Conservation (phyloP, 1,140 invertebrate genomes). For the Achroia grisella region DNA sequence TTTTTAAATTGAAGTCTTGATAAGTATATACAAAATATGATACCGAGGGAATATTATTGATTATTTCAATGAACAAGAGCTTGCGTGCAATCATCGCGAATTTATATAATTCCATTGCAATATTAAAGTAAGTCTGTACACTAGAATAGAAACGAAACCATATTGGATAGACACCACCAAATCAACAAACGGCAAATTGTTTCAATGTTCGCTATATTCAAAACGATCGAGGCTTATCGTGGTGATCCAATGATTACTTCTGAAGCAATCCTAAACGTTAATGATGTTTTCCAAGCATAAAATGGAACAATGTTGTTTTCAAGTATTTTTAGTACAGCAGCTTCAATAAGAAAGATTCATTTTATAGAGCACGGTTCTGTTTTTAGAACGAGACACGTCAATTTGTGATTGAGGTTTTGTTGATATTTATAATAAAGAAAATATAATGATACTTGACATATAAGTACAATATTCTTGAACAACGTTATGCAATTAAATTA, state of each 20-base stretch:
- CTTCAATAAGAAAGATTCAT: background rate
- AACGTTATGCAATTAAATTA: too few relatives aligned
- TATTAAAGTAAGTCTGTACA: too few relatives aligned
- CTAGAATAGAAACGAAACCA: conserved; percentile 4
- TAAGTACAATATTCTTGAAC: too few relatives aligned
- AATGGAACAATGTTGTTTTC: conserved; percentile 6
- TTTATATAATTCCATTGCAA: conserved; percentile 21
- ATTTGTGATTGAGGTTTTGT: too few relatives aligned
- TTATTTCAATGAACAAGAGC: background rate
- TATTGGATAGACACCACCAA: conserved; percentile 2
- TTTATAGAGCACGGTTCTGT: background rate
- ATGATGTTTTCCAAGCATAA: conserved; percentile 4
- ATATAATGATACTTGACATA: too few relatives aligned
- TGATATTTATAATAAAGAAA: too few relatives aligned
- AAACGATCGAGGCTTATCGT: conserved; percentile 15
- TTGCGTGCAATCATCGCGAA: conserved; percentile 21
- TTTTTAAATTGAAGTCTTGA: too few relatives aligned
- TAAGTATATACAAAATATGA: too few relatives aligned
- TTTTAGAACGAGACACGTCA: too few relatives aligned
- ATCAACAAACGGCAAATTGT: conserved; percentile 13
- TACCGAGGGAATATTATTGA: background rate
- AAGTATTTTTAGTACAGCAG: conserved; percentile 10
- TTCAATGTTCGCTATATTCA: conserved; percentile 11
- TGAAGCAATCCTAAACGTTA: conserved; percentile 6
- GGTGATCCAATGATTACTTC: conserved; percentile 11